These are phyloP conservation scores for Eptesicus fuscus DNA, from an alignment of 2,113 vertebrate species.

Conservation along the genomic window DNA sequence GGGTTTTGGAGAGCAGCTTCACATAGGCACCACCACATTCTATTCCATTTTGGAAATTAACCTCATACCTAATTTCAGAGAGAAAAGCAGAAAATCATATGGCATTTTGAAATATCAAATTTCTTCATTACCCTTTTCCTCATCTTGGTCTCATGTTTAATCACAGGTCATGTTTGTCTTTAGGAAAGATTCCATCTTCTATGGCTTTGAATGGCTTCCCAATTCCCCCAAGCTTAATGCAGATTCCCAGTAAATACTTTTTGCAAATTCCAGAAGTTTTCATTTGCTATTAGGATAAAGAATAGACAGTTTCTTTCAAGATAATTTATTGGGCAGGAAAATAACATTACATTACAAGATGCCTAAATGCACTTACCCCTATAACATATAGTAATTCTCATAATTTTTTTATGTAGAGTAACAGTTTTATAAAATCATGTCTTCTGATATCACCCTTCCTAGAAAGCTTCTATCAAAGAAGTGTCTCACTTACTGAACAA, in stretches of 20 bases:
- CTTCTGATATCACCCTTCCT: background rate
- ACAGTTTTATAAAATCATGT: background rate
- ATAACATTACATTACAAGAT: background rate
- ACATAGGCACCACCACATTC: constrained; percentile 98
- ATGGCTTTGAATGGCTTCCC: background rate
- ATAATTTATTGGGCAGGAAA: background rate
- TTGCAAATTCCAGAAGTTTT: background rate
- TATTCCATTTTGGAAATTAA: constrained; percentile 98
- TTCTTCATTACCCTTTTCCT: background rate
- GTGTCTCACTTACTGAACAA: constrained; percentile 93
- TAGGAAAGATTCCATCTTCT: background rate
- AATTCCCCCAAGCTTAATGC: background rate
- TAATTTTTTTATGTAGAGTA: background rate
- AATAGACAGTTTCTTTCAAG: background rate
- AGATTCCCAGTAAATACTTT: background rate
- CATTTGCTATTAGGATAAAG: background rate
- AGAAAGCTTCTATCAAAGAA: background rate
- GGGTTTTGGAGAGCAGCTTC: constrained; percentile 93
- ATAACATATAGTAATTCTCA: background rate
- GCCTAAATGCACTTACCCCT: background rate
- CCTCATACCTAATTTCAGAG: constrained; percentile 91
- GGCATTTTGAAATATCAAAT: background rate
- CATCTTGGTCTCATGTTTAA: background rate
- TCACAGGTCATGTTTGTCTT: background rate
- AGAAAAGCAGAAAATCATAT: constrained; percentile 33